A percentile compares a stretch with the other conserved stretches of the same genome.
Conservation (phyloP, 2,888 invertebrate species). For the Seira musarum region DNA sequence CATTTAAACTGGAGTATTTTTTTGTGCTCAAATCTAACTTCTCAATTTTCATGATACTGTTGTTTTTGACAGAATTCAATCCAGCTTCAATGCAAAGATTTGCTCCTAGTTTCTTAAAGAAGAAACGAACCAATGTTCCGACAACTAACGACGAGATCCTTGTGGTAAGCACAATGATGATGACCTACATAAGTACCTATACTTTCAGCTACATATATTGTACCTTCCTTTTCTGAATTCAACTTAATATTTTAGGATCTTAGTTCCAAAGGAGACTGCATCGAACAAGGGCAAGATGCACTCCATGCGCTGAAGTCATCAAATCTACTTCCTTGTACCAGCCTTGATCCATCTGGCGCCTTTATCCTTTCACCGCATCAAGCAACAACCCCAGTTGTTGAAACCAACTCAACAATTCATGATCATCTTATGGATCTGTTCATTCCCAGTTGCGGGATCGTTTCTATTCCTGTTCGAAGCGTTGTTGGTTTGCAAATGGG, state of each 20-base stretch:
- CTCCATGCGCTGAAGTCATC: constrained; percentile 35
- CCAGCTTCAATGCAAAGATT: constrained; percentile 61
- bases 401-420: not conserved
- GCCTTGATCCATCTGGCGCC: not conserved
- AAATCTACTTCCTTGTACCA: not conserved
- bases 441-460: constrained; percentile 80
- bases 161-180: not conserved
- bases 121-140: constrained; percentile 28
- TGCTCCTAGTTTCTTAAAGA: constrained; percentile 62
- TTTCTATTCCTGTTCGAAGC: constrained; percentile 70
- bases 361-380: constrained; percentile 5
- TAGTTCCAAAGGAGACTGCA: not conserved
- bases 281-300: not conserved
- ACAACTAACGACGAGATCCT: constrained; percentile 32
- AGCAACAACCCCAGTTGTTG: constrained; percentile 58
- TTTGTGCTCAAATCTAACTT: not conserved
- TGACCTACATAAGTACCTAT: not conserved
- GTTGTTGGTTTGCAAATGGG: constrained; percentile 22
- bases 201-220: not conserved
- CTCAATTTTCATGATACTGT: not conserved
- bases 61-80: constrained; percentile 40
- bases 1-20: constrained; percentile 11
- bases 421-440: constrained; percentile 71
- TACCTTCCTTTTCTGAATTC: not conserved
- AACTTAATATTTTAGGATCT: not conserved